A percentile compares a stretch with the other conserved stretches of the same genome.
phyloP scores from a whole-genome alignment of 2,797 vertebrate genomes.

The Distichodus sexfasciatus region DNA sequence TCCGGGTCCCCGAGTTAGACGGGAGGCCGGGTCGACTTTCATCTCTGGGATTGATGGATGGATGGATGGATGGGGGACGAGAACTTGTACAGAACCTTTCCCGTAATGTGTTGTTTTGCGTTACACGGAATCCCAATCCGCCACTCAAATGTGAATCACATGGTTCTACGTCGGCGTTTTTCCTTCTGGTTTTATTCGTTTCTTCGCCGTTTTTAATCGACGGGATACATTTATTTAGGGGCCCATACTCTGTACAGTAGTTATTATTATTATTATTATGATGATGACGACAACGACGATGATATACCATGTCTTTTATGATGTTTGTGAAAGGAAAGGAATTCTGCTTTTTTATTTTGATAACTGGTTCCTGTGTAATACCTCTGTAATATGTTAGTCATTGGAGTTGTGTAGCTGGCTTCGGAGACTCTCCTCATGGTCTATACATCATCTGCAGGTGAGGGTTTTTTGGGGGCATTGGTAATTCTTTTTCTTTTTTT shows the following conservation, averaged over 20 bases:
- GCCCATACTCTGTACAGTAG: conserved; percentile 61
- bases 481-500: conserved; percentile 29
- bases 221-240: conserved; percentile 61
- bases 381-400: conserved; percentile 53
- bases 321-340: conserved; percentile 69
- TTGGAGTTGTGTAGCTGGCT: conserved; percentile 31
- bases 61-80: conserved; percentile 7
- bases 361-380: conserved; percentile 78
- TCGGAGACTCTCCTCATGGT: conserved; percentile 22
- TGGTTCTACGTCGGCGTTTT: conserved; percentile 61
- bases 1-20: too few relatives aligned
- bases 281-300: conserved; percentile 50
- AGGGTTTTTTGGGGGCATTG: conserved; percentile 42
- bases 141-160: conserved; percentile 63
- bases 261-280: conserved; percentile 59
- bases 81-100: conserved; percentile 39
- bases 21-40: too few relatives aligned
- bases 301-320: conserved; percentile 67
- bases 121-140: conserved; percentile 40
- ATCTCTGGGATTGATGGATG: too few relatives aligned
- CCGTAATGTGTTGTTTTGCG: conserved; percentile 38
- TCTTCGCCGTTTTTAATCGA: conserved; percentile 56
- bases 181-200: conserved; percentile 31
- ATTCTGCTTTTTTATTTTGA: conserved; percentile 70
- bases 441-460: conserved; percentile 26